A percentile compares a stretch with the other conserved stretches of the same genome.
Conservation (phyloP, 2,888 invertebrate species). For the Eupithecia pulchellata region DNA sequence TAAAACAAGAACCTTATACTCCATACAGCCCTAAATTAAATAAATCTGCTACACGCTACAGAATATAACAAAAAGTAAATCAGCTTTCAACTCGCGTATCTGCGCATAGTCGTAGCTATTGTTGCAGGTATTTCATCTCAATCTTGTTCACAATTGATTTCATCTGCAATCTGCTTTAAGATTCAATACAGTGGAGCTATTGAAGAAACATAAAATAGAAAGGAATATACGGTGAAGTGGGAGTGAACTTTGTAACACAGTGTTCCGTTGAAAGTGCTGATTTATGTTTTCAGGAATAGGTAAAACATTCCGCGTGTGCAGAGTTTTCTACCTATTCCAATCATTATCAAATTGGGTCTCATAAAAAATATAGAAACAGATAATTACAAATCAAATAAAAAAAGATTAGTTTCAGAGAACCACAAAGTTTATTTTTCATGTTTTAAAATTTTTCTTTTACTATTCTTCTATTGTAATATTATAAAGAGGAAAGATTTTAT, state of each 20-base stretch:
- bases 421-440: no score
- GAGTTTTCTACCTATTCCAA: no score
- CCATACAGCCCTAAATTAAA: not conserved
- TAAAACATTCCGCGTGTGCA: no score
- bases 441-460: no score
- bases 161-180: slow-evolving; percentile 25
- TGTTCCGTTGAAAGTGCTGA: not conserved
- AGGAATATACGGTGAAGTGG: slow-evolving; percentile 14
- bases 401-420: no score
- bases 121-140: slow-evolving; percentile 14
- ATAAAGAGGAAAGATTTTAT: no score
- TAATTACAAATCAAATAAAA: no score
- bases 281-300: not conserved
- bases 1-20: not conserved
- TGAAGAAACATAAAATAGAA: slow-evolving; percentile 26
- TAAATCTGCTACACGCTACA: not conserved
- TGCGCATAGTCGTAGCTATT: slow-evolving; percentile 1
- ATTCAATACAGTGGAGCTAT: slow-evolving; percentile 5
- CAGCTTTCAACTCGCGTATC: slow-evolving; percentile 9
- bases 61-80: slow-evolving; percentile 1
- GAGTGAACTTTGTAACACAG: not conserved
- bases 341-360: no score
- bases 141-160: slow-evolving; percentile 16
- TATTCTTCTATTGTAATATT: no score
- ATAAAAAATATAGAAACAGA: no score